Conservation (phyloP, 2,888 invertebrate species). For the Spilosoma lubricipeda region DNA sequence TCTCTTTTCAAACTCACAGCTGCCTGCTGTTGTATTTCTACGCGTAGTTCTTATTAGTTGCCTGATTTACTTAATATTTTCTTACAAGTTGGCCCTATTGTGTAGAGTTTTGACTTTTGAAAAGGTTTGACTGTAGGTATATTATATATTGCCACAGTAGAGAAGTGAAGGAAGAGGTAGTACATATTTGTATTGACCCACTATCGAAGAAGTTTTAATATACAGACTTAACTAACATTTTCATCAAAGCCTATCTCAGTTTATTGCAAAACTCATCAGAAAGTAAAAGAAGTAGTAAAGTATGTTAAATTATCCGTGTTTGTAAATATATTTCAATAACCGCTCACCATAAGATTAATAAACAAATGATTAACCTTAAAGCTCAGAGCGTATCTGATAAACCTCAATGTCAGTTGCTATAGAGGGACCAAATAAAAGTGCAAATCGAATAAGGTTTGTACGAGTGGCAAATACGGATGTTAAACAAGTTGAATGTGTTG, state of each 20-base stretch:
- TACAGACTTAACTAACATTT: background rate
- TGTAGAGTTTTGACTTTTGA: background rate
- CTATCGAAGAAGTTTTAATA: too few relatives aligned
- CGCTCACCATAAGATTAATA: background rate
- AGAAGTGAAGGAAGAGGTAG: background rate
- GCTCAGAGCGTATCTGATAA: background rate
- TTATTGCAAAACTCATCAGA: background rate
- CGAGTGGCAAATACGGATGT: constrained; percentile 24
- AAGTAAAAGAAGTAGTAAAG: too few relatives aligned
- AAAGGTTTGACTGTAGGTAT: background rate
- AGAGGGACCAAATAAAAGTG: constrained; percentile 3
- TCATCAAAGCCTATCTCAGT: background rate
- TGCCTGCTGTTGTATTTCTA: background rate
- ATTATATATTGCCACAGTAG: background rate
- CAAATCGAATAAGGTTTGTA: constrained; percentile 20
- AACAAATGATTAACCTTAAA: background rate
- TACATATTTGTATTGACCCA: background rate
- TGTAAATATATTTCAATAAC: background rate
- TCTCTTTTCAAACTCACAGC: background rate
- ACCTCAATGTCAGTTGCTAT: background rate
- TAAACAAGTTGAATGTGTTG: constrained; percentile 39
- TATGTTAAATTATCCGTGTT: background rate
- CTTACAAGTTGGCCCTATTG: background rate
- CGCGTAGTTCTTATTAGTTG: background rate
- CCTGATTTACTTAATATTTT: background rate